phyloP scores from a whole-genome alignment of 2,888 invertebrate species.

The Hesperia comma region DNA sequence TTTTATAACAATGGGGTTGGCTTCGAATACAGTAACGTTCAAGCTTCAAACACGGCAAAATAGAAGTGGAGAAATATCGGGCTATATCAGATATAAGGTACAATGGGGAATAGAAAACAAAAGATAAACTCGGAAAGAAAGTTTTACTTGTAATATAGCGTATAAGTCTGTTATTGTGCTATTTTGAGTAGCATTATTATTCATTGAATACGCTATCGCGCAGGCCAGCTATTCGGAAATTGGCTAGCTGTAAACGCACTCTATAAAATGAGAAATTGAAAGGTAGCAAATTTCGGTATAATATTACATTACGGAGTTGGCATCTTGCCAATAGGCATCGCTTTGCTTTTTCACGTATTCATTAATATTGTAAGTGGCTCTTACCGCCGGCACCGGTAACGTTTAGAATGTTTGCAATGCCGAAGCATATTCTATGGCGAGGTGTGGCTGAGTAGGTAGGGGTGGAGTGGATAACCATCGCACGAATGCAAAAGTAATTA shows the following conservation, averaged over 20 bases:
- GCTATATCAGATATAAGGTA: slow-evolving; percentile 21
- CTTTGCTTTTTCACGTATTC: slow-evolving; percentile 28
- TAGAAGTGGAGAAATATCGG: slow-evolving; percentile 22
- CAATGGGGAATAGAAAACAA: slow-evolving; percentile 26
- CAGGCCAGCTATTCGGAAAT: slow-evolving; percentile 31
- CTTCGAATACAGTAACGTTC: slow-evolving; percentile 14
- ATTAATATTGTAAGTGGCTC: slow-evolving; percentile 21
- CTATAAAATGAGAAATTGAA: slow-evolving; percentile 40
- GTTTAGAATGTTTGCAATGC: slow-evolving; percentile 21
- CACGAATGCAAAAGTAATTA: background rate
- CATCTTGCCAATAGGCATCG: slow-evolving; percentile 25
- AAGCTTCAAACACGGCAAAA: slow-evolving; percentile 23
- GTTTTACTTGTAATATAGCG: slow-evolving; percentile 2
- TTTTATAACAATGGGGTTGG: slow-evolving; percentile 32
- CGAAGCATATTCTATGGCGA: background rate
- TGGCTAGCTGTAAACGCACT: slow-evolving; percentile 35
- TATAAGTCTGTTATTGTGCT: slow-evolving; percentile 13
- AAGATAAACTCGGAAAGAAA: slow-evolving; percentile 17
- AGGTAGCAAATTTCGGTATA: slow-evolving; percentile 31
- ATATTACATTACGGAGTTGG: slow-evolving; percentile 37
- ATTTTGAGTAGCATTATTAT: slow-evolving; percentile 22
- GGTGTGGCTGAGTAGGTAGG: slow-evolving; percentile 4
- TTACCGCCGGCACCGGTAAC: slow-evolving; percentile 4
- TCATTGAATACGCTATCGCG: slow-evolving; percentile 30
- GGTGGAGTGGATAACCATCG: background rate